Conservation (phyloP, 2,888 invertebrate genomes). For the Ctenicera cuprea region DNA sequence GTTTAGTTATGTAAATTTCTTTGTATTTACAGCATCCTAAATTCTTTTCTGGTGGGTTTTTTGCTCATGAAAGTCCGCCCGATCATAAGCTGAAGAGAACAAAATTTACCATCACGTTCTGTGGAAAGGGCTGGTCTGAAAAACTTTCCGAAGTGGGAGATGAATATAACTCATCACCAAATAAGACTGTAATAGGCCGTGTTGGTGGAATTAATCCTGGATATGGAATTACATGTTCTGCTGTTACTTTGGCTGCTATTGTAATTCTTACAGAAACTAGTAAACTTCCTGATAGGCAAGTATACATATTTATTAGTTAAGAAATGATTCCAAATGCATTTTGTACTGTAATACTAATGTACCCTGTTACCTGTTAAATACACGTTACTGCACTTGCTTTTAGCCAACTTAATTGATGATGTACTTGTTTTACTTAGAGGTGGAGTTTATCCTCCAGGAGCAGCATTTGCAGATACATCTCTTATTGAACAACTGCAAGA, state of each 20-base stretch:
- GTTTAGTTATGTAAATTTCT: not conserved
- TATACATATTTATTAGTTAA: not conserved
- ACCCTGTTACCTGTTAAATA: too few species aligned
- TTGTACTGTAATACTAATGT: too few species aligned
- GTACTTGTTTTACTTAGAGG: too few species aligned
- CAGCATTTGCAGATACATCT: constrained; percentile 88
- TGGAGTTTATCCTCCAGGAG: constrained; percentile 91
- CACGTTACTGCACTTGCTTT: too few species aligned
- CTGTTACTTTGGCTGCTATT: constrained; percentile 83
- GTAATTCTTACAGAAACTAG: constrained; percentile 84
- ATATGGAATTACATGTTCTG: constrained; percentile 88
- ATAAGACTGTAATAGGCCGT: constrained; percentile 79
- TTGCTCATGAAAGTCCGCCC: constrained; percentile 80
- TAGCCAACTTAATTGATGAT: too few species aligned
- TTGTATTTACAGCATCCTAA: constrained; percentile 58
- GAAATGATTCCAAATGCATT: too few species aligned
- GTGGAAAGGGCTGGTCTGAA: constrained; percentile 87
- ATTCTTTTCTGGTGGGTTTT: constrained; percentile 83
- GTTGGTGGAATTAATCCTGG: constrained; percentile 84
- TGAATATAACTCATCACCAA: constrained; percentile 76
- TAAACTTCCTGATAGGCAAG: constrained; percentile 83
- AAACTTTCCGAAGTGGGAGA: constrained; percentile 76
- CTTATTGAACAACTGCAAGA: constrained; percentile 84
- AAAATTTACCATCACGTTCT: constrained; percentile 81
- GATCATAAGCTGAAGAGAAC: constrained; percentile 77